Evolutionary conservation across 2,113 vertebrate species (phyloP), one percentile per base, ranked within the genome.

Genomic region (Rhabdomys dilectus): DNA sequence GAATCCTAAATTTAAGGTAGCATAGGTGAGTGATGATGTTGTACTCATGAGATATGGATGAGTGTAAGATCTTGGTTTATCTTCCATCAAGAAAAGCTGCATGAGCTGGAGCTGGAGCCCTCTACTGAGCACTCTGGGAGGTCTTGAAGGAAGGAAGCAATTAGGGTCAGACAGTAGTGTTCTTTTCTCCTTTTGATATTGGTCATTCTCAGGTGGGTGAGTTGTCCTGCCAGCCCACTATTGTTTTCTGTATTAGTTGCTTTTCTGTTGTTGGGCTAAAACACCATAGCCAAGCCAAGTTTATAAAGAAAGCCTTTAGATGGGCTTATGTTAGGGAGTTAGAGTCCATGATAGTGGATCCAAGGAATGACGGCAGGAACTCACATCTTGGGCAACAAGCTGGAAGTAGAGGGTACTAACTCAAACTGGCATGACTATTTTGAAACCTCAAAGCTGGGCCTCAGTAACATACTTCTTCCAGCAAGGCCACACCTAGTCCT

Each of bases 1-100:
- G 86, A 84, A 87, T 76, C 48, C 75, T 75, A 93, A 68, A 76
- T 91, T 78, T 93, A 87, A 95, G 81, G 88, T 53, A 22, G 12
- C 86, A 1, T n/a, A 31, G 21, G 88, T 86, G 91, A 92, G 42
- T 48, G 58, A 56, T 90, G 81, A 26, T 56, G 84, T 16, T 48
- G 34, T 85, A 80, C 64, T 77, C 91, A 81, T 88, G 80, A 62
- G 81, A 60, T 85, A 70, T 31, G 70, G 62, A 29, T 66, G 56
- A 1, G 21, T 21, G 10, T 5, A n/a, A 68, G 68, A 81, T 89
- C 64, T 91, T 73, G 45, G 60, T 80, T 93, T 68, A 36, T 90
- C 42, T 66, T 89, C 56, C 75, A 31, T 77, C 42, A 56, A 36
- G 86, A 75, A 75, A 88, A 36, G n/a, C 26, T 76, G 88, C 64